These are phyloP conservation scores for Mormyrus lacerda DNA, from an alignment of 2,113 vertebrate genomes.

Conservation along the genomic window DNA sequence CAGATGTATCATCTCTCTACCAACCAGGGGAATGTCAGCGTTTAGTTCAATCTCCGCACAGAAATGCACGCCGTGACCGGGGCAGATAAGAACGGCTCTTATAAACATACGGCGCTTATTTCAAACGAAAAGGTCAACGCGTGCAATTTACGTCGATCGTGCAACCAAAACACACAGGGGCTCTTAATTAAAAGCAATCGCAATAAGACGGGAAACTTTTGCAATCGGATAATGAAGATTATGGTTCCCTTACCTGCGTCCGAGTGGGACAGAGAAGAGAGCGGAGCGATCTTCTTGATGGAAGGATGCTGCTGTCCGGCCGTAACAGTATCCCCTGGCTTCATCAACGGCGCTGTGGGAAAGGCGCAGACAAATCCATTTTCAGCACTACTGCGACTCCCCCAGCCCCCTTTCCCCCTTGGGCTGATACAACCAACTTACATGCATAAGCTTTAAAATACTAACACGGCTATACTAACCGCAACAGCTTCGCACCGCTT, in stretches of 20 bases:
- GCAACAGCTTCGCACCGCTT: background rate
- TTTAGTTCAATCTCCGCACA: background rate
- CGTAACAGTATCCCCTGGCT: background rate
- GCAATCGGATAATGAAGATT: background rate
- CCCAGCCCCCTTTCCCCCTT: background rate
- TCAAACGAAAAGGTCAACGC: background rate
- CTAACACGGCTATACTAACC: background rate
- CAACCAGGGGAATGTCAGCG: background rate
- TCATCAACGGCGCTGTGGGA: background rate
- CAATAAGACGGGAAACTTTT: background rate
- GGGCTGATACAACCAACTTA: constrained; percentile 2
- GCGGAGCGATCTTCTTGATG: background rate
- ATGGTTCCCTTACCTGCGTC: constrained; percentile 20
- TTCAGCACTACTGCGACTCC: constrained; percentile 1
- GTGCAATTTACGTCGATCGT: background rate
- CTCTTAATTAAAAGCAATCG: background rate
- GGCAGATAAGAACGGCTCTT: background rate
- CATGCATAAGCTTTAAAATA: background rate
- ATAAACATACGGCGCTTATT: background rate
- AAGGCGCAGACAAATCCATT: constrained; percentile 21
- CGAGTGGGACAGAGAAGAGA: background rate
- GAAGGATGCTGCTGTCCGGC: constrained; percentile 16
- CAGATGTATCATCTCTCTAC: background rate
- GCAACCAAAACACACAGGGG: background rate
- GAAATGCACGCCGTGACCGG: background rate